phyloP scores from a whole-genome alignment of 2,113 vertebrate species.

The Telmatochromis sp. region DNA sequence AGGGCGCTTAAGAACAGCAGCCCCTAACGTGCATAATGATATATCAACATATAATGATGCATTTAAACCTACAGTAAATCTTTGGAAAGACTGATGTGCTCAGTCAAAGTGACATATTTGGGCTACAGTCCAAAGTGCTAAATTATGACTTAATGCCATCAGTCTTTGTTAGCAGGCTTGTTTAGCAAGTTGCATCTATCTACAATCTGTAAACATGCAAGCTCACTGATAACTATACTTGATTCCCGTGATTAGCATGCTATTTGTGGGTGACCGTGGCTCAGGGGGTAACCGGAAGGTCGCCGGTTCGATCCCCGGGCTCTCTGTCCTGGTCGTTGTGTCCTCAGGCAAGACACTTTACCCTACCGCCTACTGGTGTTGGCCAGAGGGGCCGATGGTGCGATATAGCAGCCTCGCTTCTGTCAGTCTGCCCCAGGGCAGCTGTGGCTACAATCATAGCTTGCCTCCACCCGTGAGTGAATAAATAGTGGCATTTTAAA shows the following conservation, averaged over 20 bases:
- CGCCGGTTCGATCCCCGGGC: too few species aligned
- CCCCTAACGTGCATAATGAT: not conserved
- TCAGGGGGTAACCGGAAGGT: too few species aligned
- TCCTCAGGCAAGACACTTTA: too few species aligned
- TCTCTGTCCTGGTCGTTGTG: too few species aligned
- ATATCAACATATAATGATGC: not conserved
- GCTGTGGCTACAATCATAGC: too few species aligned
- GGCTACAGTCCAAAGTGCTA: not conserved
- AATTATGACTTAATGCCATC: not conserved
- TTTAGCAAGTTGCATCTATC: not conserved
- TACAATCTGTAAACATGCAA: not conserved
- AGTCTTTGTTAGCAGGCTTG: not conserved
- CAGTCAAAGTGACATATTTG: not conserved
- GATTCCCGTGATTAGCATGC: not conserved
- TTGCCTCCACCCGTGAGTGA: too few species aligned
- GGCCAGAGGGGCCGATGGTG: too few species aligned
- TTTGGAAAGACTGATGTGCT: not conserved
- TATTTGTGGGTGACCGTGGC: too few species aligned
- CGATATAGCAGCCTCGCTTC: too few species aligned
- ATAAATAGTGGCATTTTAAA: too few species aligned
- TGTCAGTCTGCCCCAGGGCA: too few species aligned
- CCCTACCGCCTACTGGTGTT: too few species aligned
- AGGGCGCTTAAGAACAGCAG: not conserved
- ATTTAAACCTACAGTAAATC: not conserved
- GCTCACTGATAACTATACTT: not conserved